A percentile compares a stretch with the other conserved stretches of the same genome.
Conservation (phyloP, 1,140 invertebrate species). For the Melanaphis sacchari region DNA sequence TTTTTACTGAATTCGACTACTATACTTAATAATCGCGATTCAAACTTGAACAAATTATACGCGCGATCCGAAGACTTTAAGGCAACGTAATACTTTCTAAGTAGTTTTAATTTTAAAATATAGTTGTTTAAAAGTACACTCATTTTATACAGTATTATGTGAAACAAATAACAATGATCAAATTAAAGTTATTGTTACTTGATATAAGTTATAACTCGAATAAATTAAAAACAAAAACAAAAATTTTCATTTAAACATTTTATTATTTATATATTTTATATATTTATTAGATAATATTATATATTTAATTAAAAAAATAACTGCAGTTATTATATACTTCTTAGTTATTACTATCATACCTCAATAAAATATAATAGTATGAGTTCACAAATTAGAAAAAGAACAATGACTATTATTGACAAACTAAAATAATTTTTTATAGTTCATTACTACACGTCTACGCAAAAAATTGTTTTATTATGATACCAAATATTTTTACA, state of each 20-base stretch:
- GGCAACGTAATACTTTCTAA: conserved; percentile 14
- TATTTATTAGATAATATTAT: not conserved
- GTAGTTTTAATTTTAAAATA: conserved; percentile 39
- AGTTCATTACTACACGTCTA: no score
- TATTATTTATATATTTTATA: not conserved
- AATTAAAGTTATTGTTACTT: conserved; percentile 34
- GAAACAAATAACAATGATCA: conserved; percentile 19
- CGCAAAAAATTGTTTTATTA: not conserved
- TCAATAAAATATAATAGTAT: not conserved
- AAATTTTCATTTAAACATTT: not conserved
- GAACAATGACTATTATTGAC: not conserved
- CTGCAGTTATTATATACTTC: not conserved
- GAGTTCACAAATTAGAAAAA: not conserved
- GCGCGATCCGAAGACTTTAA: not conserved
- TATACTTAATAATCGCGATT: conserved; percentile 36
- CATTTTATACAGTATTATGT: not conserved
- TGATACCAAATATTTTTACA: not conserved
- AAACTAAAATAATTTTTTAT: no score
- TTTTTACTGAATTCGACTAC: not conserved
- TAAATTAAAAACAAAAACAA: not conserved
- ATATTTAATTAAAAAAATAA: not conserved
- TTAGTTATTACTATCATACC: no score
- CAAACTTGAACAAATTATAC: conserved; percentile 21
- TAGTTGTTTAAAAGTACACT: conserved; percentile 9
- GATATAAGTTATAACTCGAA: not conserved